A percentile compares a stretch with the other conserved stretches of the same genome.
Evolutionary conservation across 1,140 invertebrate species (phyloP).

Genomic region (Drosophila truncata): DNA sequence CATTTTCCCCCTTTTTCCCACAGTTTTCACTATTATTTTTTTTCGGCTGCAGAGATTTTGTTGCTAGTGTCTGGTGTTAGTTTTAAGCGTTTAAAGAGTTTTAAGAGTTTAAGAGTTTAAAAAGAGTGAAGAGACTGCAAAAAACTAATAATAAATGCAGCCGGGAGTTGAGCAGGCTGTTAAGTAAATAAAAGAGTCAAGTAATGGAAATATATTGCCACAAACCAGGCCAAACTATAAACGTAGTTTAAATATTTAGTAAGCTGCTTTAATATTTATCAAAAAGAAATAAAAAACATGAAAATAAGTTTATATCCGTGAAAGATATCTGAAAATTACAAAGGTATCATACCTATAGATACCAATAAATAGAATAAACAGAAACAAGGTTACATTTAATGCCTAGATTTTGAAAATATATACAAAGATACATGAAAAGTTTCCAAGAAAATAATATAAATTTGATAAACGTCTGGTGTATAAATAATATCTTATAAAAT

Average conservation of each 20-base stretch:
- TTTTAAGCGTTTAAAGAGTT: no score
- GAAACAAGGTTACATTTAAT: neutral
- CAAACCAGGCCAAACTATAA: neutral
- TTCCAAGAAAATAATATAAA: neutral
- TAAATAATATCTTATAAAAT: neutral
- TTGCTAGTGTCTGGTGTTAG: constrained; percentile 30
- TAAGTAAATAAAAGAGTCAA: constrained; percentile 16
- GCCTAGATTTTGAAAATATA: neutral
- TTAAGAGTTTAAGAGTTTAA: no score
- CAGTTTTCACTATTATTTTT: constrained; percentile 21
- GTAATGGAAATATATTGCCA: constrained; percentile 3
- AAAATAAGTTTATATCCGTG: neutral
- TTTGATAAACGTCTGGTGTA: neutral
- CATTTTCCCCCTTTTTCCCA: constrained; percentile 38
- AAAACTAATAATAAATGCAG: constrained; percentile 35
- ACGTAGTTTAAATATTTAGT: neutral
- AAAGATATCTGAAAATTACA: neutral
- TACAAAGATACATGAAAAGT: neutral
- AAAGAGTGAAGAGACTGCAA: neutral
- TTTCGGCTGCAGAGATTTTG: constrained; percentile 13
- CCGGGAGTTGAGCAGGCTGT: neutral
- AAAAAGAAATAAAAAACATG: neutral
- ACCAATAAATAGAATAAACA: neutral
- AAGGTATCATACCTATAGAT: neutral
- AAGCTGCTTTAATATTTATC: neutral